Conservation (phyloP, 2,888 invertebrate species). For the Eurytoma adleriae region DNA sequence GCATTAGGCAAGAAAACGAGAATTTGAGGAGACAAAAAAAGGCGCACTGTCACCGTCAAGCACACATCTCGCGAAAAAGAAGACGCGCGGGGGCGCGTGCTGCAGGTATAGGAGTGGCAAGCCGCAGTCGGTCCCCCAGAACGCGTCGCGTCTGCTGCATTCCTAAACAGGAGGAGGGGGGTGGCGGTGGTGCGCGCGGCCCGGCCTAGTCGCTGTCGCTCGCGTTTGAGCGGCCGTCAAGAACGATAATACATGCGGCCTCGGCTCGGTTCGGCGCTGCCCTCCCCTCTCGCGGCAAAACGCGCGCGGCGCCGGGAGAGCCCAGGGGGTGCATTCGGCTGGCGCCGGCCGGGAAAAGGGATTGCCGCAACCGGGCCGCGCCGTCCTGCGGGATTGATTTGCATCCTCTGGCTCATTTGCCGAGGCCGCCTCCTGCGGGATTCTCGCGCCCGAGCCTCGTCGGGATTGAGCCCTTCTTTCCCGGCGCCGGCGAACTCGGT, state of each 20-base stretch:
- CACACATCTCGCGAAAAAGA: not conserved
- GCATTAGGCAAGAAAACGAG: no score
- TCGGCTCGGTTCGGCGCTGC: not conserved
- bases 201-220: not conserved
- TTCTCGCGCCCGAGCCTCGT: conserved; percentile 10
- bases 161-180: no score
- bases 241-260: conserved; percentile 38
- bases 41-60: no score
- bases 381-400: conserved; percentile 70
- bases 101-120: no score
- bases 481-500: not conserved
- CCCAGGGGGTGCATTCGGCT: conserved; percentile 64
- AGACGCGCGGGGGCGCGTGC: no score
- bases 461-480: not conserved
- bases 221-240: conserved; percentile 34
- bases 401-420: conserved; percentile 74
- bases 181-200: not conserved
- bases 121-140: not conserved
- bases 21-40: no score
- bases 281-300: conserved; percentile 14
- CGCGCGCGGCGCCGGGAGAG: conserved; percentile 8
- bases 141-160: not conserved
- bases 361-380: conserved; percentile 68
- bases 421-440: conserved; percentile 66
- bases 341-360: conserved; percentile 66